Evolutionary conservation across 1,140 invertebrate species (phyloP).

Genomic region (Doryteuthis pealeii): DNA sequence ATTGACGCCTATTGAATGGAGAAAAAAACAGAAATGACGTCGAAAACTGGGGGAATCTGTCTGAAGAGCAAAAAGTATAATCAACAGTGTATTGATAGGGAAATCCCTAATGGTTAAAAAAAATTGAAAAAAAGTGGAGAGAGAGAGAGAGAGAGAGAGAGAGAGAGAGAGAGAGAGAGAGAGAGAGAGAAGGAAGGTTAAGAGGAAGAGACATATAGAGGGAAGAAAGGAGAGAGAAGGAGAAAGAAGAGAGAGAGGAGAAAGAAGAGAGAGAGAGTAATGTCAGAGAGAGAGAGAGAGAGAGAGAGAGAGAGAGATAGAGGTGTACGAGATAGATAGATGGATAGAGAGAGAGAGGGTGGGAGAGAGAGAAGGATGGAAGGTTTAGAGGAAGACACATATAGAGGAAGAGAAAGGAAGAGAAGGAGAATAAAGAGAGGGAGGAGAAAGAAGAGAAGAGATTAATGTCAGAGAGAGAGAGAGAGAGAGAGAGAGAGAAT

Average conservation of each 20-base stretch:
- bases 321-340: too few species aligned
- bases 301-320: too few species aligned
- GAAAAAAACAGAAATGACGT: too few species aligned
- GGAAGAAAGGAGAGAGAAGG: neutral
- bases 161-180: neutral
- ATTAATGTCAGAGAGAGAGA: neutral
- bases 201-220: neutral
- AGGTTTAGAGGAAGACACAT: too few species aligned
- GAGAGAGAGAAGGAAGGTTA: neutral
- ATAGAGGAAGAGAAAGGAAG: neutral
- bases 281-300: too few species aligned
- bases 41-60: too few species aligned
- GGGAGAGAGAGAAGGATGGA: neutral
- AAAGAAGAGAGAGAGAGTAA: neutral
- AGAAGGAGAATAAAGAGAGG: neutral
- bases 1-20: too few species aligned
- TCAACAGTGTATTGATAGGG: too few species aligned
- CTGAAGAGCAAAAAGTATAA: too few species aligned
- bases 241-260: neutral
- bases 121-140: neutral
- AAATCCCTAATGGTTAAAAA: too few species aligned
- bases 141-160: neutral
- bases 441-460: neutral
- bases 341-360: neutral
- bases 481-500: neutral